Percentiles rank a stretch among this genome's conserved stretches.
phyloP scores from a whole-genome alignment of 1,140 invertebrate genomes.

The Drosophila nasuta region DNA sequence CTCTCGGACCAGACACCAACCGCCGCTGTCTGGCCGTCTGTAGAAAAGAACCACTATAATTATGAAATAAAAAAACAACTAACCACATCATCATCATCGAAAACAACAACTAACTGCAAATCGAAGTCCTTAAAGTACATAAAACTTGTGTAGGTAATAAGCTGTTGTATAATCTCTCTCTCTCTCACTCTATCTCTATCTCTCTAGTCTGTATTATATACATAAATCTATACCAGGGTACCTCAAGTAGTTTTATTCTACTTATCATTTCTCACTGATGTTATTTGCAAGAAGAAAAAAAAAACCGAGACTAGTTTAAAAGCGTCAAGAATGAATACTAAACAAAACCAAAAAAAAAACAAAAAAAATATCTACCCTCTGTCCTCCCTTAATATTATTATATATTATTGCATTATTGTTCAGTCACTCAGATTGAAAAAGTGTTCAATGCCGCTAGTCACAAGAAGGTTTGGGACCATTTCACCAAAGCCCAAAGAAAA shows the following conservation, averaged over 20 bases:
- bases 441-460: conserved; percentile 96
- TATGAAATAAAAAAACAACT: background rate
- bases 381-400: conserved; percentile 84
- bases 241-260: conserved; percentile 67
- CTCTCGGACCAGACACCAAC: conserved; percentile 51
- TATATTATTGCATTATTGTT: conserved; percentile 85
- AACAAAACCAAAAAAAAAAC: conserved; percentile 36
- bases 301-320: conserved; percentile 56
- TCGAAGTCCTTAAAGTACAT: conserved; percentile 27
- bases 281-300: conserved; percentile 55
- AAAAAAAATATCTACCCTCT: conserved; percentile 79
- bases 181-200: conserved; percentile 21
- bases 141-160: conserved; percentile 53
- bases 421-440: conserved; percentile 99
- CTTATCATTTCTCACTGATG: conserved; percentile 47
- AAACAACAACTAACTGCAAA: conserved; percentile 46
- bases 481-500: conserved; percentile 99
- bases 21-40: conserved; percentile 26
- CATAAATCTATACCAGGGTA: conserved; percentile 61
- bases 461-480: conserved; percentile 99
- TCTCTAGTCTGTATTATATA: conserved; percentile 69
- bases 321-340: conserved; percentile 62
- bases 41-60: conserved; percentile 28
- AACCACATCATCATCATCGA: conserved; percentile 25
- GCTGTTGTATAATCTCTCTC: conserved; percentile 52